Evolutionary conservation across 2,888 invertebrate genomes (phyloP).

Genomic region (Euplagia quadripunctaria): DNA sequence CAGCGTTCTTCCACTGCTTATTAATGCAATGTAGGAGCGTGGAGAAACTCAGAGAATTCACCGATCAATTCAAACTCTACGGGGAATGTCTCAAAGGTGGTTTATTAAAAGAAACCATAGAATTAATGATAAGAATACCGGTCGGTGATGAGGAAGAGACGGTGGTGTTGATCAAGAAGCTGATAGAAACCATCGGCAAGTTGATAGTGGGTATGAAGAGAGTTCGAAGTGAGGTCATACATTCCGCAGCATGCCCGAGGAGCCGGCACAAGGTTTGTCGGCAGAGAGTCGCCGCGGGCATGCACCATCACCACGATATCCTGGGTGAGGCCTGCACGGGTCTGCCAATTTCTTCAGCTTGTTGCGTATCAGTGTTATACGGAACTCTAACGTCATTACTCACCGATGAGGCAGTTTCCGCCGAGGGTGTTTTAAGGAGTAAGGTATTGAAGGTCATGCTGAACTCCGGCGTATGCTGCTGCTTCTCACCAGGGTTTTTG

Average conservation of each 20-base stretch:
- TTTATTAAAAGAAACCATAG: conserved; percentile 85
- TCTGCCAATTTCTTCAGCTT: conserved; percentile 77
- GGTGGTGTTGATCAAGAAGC: conserved; percentile 79
- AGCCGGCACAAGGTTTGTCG: conserved; percentile 84
- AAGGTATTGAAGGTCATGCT: conserved; percentile 86
- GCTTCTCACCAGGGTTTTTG: conserved; percentile 86
- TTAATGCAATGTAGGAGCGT: conserved; percentile 85
- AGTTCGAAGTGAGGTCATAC: conserved; percentile 86
- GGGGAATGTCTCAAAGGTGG: conserved; percentile 88
- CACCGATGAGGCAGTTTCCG: conserved; percentile 76
- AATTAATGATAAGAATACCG: conserved; percentile 85
- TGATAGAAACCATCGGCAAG: conserved; percentile 87
- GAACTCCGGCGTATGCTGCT: conserved; percentile 88
- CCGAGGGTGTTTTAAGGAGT: conserved; percentile 72
- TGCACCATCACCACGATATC: conserved; percentile 88
- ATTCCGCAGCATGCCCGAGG: conserved; percentile 85
- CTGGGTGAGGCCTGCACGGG: conserved; percentile 83
- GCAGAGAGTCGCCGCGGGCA: conserved; percentile 73
- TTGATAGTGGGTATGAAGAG: conserved; percentile 87
- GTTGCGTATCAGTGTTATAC: conserved; percentile 87
- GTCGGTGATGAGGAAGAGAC: conserved; percentile 68
- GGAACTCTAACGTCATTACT: conserved; percentile 83
- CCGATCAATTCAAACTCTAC: conserved; percentile 88
- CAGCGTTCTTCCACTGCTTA: conserved; percentile 88
- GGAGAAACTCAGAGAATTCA: conserved; percentile 86